Evolutionary conservation across 1,140 invertebrate species (phyloP).

Genomic region (Dinoponera quadriceps): DNA sequence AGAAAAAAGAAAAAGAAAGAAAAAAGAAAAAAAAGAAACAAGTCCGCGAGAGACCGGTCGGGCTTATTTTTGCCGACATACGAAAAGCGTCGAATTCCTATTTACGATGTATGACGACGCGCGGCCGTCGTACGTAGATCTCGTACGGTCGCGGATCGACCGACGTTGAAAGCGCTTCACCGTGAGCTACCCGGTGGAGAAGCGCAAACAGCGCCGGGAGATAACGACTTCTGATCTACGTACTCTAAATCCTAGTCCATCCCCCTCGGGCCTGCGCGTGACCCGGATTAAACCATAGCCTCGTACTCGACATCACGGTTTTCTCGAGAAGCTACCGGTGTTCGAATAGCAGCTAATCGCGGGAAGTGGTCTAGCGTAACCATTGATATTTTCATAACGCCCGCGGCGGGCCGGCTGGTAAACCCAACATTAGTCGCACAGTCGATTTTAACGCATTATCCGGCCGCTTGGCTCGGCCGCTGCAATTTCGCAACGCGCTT

Average conservation of each 20-base stretch:
- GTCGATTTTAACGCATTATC: slow-evolving; percentile 56
- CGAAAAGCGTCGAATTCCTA: too few relatives aligned
- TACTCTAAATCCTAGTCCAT: slow-evolving; percentile 43
- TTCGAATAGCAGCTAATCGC: slow-evolving; percentile 51
- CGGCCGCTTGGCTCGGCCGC: slow-evolving; percentile 18
- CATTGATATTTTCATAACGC: slow-evolving; percentile 56
- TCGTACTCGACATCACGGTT: slow-evolving; percentile 46
- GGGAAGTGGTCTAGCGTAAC: slow-evolving; percentile 58
- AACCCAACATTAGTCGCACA: slow-evolving; percentile 53
- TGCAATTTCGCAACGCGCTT: slow-evolving; percentile 46
- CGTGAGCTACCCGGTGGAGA: neutral
- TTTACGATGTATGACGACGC: too few relatives aligned
- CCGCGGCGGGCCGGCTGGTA: slow-evolving; percentile 35
- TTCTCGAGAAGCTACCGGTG: slow-evolving; percentile 54
- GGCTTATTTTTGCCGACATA: neutral
- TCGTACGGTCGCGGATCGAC: neutral
- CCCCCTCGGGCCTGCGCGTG: slow-evolving; percentile 51
- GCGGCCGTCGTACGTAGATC: neutral
- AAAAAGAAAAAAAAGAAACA: too few relatives aligned
- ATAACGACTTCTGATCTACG: slow-evolving; percentile 46
- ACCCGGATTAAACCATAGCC: slow-evolving; percentile 53
- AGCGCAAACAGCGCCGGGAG: slow-evolving; percentile 1
- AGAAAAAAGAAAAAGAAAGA: too few relatives aligned
- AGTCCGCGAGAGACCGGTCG: neutral
- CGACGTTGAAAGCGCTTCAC: neutral